Conservation (phyloP, 2,888 invertebrate species). For the Caradrina kadenii region DNA sequence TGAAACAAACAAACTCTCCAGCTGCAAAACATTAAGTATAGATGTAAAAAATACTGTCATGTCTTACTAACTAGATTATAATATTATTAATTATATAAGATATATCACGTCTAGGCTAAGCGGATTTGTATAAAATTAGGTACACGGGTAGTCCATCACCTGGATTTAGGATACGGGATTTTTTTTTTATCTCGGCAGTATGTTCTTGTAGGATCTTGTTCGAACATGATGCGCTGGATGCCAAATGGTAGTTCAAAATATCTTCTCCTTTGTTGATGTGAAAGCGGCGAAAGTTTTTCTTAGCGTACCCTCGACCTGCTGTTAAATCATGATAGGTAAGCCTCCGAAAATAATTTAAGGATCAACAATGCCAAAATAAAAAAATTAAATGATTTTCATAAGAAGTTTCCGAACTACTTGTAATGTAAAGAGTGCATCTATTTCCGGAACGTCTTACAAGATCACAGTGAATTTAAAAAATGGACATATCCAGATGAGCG, state of each 20-base stretch:
- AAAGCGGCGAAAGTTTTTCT: not conserved
- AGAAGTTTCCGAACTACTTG: not conserved
- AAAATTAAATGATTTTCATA: not conserved
- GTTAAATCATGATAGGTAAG: too few species aligned
- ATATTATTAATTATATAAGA: too few species aligned
- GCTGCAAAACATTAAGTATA: too few species aligned
- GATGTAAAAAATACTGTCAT: too few species aligned
- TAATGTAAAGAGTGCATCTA: not conserved
- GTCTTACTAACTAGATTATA: not conserved
- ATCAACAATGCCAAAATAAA: not conserved
- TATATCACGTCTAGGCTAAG: too few species aligned
- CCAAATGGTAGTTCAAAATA: not conserved
- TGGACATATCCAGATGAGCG: conserved; percentile 25
- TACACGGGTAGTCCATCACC: not conserved
- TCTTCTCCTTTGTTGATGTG: not conserved
- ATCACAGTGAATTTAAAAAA: not conserved
- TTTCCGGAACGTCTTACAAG: not conserved
- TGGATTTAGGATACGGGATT: not conserved
- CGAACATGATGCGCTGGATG: not conserved
- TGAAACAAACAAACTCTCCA: too few species aligned
- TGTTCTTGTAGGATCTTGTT: not conserved
- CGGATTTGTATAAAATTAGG: not conserved
- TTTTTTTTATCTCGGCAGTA: not conserved
- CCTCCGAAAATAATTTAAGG: too few species aligned
- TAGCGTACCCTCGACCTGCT: not conserved